A percentile compares a stretch with the other conserved stretches of the same genome.
These are phyloP conservation scores for Chrysemys picta DNA, from an alignment of 2,113 vertebrate genomes.

Conservation along the genomic window DNA sequence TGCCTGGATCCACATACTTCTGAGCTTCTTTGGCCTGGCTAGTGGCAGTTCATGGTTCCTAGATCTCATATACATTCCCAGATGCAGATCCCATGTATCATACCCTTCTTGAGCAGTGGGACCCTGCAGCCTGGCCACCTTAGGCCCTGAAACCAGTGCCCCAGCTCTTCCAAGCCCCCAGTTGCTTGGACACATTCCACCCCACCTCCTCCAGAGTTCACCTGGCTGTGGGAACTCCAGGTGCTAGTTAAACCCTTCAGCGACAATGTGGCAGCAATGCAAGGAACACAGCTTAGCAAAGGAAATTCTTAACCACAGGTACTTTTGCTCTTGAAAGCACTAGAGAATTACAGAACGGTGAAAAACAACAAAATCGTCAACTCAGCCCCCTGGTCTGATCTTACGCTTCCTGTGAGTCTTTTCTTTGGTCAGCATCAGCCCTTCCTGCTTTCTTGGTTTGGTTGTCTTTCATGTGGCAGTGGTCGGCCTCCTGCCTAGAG, in stretches of 20 bases:
- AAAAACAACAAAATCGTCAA: background rate
- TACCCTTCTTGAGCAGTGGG: background rate
- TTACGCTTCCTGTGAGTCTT: background rate
- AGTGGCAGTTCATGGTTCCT: background rate
- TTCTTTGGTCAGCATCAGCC: background rate
- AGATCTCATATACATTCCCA: background rate
- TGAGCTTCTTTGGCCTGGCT: background rate
- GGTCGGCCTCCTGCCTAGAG: background rate
- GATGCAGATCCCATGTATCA: background rate
- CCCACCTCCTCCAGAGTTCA: too few species aligned
- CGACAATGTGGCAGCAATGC: fast-evolving
- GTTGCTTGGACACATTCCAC: too few species aligned
- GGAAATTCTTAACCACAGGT: background rate
- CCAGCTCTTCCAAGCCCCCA: too few species aligned
- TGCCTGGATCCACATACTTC: background rate
- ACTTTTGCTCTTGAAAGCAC: background rate
- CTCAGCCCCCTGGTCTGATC: background rate
- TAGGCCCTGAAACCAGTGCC: background rate
- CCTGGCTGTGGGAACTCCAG: background rate
- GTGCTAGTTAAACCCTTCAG: background rate
- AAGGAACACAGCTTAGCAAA: fast-evolving
- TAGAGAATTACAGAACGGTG: background rate
- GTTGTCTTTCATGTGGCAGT: background rate
- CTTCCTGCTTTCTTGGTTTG: background rate
- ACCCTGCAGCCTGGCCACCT: background rate